These are phyloP conservation scores for Deilephila elpenor DNA, from an alignment of 2,888 invertebrate species.

Conservation along the genomic window DNA sequence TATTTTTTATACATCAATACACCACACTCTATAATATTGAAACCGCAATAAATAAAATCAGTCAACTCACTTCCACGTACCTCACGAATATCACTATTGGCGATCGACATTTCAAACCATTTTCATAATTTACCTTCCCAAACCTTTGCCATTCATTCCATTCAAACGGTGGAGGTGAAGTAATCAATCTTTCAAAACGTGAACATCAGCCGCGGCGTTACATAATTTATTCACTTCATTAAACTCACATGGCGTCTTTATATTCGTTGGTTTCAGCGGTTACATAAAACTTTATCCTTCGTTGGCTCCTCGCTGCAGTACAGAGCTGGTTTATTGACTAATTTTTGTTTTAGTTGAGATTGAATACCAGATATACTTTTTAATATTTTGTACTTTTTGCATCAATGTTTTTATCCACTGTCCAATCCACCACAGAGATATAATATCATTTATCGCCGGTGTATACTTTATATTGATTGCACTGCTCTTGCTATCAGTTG, in stretches of 20 bases:
- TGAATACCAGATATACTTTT: too few relatives aligned
- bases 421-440: too few relatives aligned
- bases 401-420: too few relatives aligned
- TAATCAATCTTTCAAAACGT: constrained; percentile 29
- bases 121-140: constrained; percentile 1
- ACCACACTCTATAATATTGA: background rate
- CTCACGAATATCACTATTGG: background rate
- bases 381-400: too few relatives aligned
- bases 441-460: too few relatives aligned
- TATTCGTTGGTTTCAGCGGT: constrained; percentile 6
- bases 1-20: too few relatives aligned
- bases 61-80: background rate
- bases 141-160: constrained; percentile 13
- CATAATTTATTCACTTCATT: constrained; percentile 31
- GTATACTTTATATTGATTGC: too few relatives aligned
- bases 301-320: background rate
- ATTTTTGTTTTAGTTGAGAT: background rate
- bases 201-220: constrained; percentile 21
- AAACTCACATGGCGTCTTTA: constrained; percentile 28
- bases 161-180: constrained; percentile 3
- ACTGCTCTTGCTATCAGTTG: too few relatives aligned
- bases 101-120: background rate
- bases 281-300: constrained; percentile 4
- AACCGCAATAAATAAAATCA: background rate
- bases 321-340: background rate